phyloP scores from a whole-genome alignment of 1,140 invertebrate species.

The Heliconius nattereri region DNA sequence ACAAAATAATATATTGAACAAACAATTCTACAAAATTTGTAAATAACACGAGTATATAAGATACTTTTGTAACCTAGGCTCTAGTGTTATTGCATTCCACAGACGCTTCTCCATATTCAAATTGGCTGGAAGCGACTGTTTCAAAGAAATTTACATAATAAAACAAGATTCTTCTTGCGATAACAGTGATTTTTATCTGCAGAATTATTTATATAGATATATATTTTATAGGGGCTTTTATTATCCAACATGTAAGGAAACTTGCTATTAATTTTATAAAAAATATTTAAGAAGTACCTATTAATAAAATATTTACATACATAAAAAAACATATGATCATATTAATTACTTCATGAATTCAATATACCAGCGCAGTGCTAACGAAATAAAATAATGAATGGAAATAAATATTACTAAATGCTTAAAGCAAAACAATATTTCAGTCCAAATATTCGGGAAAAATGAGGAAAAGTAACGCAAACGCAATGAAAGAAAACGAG shows the following conservation, averaged over 20 bases:
- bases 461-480: background rate
- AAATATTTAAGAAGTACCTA: too few species aligned
- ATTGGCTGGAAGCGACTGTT: conserved; percentile 13
- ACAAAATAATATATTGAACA: background rate
- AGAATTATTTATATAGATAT: background rate
- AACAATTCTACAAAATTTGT: background rate
- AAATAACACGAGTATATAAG: background rate
- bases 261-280: too few species aligned
- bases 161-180: background rate
- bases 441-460: background rate
- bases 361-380: too few species aligned
- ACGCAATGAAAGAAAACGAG: conserved; percentile 19
- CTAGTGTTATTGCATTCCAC: conserved; percentile 25
- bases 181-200: background rate
- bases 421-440: too few species aligned
- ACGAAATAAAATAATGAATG: background rate
- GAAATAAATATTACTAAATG: background rate
- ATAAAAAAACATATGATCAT: too few species aligned
- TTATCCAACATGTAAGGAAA: too few species aligned
- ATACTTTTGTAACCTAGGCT: conserved; percentile 23
- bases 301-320: too few species aligned
- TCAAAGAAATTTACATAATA: background rate
- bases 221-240: too few species aligned
- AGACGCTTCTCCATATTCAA: conserved; percentile 22
- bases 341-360: too few species aligned